Conservation (phyloP, 2,888 invertebrate genomes). For the Eilema caniola region DNA sequence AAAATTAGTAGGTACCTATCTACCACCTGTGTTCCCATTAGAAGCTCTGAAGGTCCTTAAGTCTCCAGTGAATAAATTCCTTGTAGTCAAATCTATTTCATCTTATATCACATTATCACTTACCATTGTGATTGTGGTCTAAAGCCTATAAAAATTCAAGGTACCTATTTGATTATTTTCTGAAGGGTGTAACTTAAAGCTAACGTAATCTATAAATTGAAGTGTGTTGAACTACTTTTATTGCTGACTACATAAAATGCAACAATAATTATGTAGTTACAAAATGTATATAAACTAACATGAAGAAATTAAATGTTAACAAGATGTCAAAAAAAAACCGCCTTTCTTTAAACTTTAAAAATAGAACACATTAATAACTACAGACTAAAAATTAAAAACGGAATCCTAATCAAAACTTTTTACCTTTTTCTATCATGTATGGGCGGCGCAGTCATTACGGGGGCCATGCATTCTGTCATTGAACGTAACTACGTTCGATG, state of each 20-base stretch:
- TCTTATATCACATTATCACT: too few species aligned
- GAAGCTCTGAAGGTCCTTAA: too few species aligned
- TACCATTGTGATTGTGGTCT: too few species aligned
- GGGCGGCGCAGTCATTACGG: conserved; percentile 72
- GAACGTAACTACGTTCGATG: conserved; percentile 60
- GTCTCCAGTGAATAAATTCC: too few species aligned
- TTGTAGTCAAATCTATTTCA: too few species aligned
- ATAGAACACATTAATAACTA: conserved; percentile 21
- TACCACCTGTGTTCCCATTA: too few species aligned
- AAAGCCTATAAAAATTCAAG: too few species aligned
- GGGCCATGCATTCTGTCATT: conserved; percentile 73
- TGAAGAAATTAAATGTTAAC: not conserved
- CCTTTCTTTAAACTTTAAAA: conserved; percentile 1
- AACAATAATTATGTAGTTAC: not conserved
- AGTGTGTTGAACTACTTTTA: not conserved
- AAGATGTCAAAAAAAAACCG: not conserved
- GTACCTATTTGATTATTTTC: not conserved
- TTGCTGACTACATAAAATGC: not conserved
- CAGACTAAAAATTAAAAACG: conserved; percentile 21
- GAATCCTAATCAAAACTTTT: conserved; percentile 39
- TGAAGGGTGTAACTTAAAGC: too few species aligned
- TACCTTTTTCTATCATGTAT: conserved; percentile 57
- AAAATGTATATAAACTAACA: not conserved
- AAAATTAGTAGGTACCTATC: too few species aligned
- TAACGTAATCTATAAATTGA: not conserved